phyloP scores from a whole-genome alignment of 2,797 vertebrate genomes.

The Spheniscus humboldti region DNA sequence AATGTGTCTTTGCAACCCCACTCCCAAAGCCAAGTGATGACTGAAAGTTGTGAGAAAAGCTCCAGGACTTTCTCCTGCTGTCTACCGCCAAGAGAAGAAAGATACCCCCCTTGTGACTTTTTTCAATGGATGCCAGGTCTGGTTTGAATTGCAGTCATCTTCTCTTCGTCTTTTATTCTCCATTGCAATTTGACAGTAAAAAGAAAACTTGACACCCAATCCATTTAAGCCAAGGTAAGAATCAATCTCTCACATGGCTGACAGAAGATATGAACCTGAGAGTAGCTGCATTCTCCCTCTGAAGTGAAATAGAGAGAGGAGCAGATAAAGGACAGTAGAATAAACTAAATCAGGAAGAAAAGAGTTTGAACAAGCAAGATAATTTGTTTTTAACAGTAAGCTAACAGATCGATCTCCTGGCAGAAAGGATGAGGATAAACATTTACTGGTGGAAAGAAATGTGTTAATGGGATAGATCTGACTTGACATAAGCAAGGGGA shows the following conservation, averaged over 20 bases:
- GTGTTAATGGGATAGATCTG: not conserved
- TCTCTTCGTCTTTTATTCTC: not conserved
- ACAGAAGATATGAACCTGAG: not conserved
- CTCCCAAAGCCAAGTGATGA: not conserved
- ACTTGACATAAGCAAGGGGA: not conserved
- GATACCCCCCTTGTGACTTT: not conserved
- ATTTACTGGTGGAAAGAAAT: not conserved
- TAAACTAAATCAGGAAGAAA: constrained; percentile 4
- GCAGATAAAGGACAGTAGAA: constrained; percentile 17
- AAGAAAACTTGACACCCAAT: not conserved
- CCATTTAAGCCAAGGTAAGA: not conserved
- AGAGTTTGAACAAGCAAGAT: not conserved
- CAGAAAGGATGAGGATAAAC: constrained; percentile 11
- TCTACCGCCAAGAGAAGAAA: not conserved
- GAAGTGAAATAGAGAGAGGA: constrained; percentile 9
- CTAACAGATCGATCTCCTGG: not conserved
- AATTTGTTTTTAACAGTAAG: constrained; percentile 34
- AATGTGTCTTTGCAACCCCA: not conserved
- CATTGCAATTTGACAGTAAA: not conserved
- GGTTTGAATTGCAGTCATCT: not conserved
- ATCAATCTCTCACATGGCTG: not conserved
- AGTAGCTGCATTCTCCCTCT: not conserved
- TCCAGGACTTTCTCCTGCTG: not conserved
- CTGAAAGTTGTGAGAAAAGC: not conserved
- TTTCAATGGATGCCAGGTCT: not conserved